Percentiles rank a stretch among this genome's conserved stretches.
Conservation (phyloP, 2,888 invertebrate genomes). For the Gibbula magus region DNA sequence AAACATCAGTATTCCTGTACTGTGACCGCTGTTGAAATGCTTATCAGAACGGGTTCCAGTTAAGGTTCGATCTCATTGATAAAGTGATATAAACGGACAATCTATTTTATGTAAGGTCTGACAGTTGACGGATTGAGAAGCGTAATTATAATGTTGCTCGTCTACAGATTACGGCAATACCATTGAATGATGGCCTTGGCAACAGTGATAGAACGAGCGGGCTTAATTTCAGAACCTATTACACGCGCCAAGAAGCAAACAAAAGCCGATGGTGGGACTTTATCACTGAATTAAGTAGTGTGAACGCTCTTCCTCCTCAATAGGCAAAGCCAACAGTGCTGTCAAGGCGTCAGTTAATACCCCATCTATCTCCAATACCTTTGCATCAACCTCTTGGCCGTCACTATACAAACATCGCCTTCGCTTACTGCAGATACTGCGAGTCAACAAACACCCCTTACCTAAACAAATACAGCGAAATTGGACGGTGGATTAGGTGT, state of each 20-base stretch:
- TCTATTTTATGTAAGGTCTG: no score
- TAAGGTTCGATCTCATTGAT: no score
- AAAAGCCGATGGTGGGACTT: not conserved
- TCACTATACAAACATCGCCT: not conserved
- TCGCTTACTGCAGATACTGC: constrained; percentile 1
- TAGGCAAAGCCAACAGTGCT: constrained; percentile 4
- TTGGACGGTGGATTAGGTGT: constrained; percentile 9
- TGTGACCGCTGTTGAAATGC: no score
- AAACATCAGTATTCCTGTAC: no score
- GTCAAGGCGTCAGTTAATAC: not conserved
- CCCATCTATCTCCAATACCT: not conserved
- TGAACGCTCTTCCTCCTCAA: constrained; percentile 4
- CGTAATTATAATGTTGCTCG: no score
- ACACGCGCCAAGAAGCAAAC: not conserved
- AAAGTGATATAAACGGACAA: no score
- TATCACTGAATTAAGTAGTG: not conserved
- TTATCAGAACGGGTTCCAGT: no score
- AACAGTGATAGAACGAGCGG: no score
- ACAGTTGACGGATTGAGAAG: no score
- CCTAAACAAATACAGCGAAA: constrained; percentile 7
- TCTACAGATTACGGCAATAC: no score
- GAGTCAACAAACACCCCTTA: not conserved
- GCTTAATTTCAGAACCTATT: not conserved
- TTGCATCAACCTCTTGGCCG: not conserved
- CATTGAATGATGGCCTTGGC: no score